A percentile compares a stretch with the other conserved stretches of the same genome.
These are phyloP conservation scores for Mustelus asterias DNA, from an alignment of 2,113 vertebrate genomes.

Conservation along the genomic window DNA sequence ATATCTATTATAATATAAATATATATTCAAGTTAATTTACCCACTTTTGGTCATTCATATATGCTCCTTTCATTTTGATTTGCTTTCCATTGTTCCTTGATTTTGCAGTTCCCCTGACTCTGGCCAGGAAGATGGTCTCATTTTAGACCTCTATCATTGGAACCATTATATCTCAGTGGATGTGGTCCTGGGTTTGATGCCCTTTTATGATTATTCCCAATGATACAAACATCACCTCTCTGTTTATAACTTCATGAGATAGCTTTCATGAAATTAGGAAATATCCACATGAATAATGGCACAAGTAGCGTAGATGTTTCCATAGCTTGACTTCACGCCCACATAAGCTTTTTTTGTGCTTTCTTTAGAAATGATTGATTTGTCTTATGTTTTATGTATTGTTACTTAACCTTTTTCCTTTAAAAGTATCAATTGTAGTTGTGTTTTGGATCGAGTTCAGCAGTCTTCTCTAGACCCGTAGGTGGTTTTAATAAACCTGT, in stretches of 20 bases:
- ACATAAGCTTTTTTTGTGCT: not conserved
- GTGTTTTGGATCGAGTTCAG: not conserved
- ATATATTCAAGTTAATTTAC: not conserved
- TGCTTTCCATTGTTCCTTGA: not conserved
- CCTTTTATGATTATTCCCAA: not conserved
- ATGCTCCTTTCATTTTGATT: too few relatives aligned
- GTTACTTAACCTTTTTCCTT: not conserved
- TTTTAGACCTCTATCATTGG: not conserved
- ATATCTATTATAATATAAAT: too few relatives aligned
- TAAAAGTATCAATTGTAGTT: not conserved
- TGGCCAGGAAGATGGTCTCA: not conserved
- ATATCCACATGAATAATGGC: not conserved
- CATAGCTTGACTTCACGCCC: not conserved
- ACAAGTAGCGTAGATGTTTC: not conserved
- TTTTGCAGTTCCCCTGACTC: not conserved
- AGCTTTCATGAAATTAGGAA: not conserved
- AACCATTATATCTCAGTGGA: not conserved
- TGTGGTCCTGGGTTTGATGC: not conserved
- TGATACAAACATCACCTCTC: not conserved
- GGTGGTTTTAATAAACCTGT: constrained; percentile 6
- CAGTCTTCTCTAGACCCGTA: not conserved
- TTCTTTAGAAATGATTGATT: not conserved
- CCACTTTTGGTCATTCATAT: not conserved
- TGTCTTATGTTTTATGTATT: not conserved
- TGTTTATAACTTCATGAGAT: not conserved